Evolutionary conservation across 2,888 invertebrate genomes (phyloP).

Genomic region (Anodontia alba): DNA sequence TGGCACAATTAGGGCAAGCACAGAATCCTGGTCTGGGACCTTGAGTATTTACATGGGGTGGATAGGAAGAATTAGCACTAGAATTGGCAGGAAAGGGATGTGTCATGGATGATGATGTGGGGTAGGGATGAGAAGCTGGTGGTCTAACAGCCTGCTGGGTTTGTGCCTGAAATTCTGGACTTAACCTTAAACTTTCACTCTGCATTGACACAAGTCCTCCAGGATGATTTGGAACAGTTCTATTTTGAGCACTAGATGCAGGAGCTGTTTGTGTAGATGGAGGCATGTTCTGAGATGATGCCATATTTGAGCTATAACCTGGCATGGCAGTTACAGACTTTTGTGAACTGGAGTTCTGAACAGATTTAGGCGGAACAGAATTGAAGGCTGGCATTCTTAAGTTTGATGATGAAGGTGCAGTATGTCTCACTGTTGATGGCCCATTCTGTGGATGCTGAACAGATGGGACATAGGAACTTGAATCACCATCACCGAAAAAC

Average conservation of each 20-base stretch:
- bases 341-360: neutral
- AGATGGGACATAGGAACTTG: slow-evolving; percentile 44
- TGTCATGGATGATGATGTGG: neutral
- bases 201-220: neutral
- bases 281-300: neutral
- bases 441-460: slow-evolving; percentile 43
- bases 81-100: neutral
- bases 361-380: neutral
- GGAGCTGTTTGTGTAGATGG: slow-evolving; percentile 6
- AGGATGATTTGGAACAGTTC: slow-evolving; percentile 5
- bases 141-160: neutral
- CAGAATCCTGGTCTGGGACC: slow-evolving; percentile 42
- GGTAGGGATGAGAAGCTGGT: slow-evolving; percentile 16
- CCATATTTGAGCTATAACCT: neutral
- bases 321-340: neutral
- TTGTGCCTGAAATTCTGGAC: neutral
- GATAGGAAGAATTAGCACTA: neutral
- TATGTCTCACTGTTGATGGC: neutral
- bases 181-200: neutral
- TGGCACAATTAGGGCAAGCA: slow-evolving; percentile 50
- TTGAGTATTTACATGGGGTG: neutral
- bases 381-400: neutral
- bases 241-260: slow-evolving; percentile 41
- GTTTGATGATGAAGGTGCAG: neutral
- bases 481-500: slow-evolving; percentile 71